Percentiles rank a stretch among this genome's conserved stretches.
Conservation (phyloP, 1,140 invertebrate species). For the Monomorium pharaonis region DNA sequence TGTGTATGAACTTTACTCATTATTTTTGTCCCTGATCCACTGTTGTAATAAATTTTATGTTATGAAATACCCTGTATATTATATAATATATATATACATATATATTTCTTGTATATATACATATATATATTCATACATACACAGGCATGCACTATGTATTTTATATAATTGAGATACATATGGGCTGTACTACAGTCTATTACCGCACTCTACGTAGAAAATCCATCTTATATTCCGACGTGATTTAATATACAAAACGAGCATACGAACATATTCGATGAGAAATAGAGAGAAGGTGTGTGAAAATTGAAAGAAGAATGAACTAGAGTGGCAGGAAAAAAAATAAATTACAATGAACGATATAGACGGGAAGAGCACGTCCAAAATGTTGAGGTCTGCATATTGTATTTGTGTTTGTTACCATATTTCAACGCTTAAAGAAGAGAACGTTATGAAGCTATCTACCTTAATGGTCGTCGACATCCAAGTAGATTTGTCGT, state of each 20-base stretch:
- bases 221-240: conserved; percentile 4
- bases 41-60: too few relatives aligned
- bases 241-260: neutral
- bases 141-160: neutral
- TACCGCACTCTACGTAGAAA: neutral
- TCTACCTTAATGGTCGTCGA: conserved; percentile 5
- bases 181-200: neutral
- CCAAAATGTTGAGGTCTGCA: neutral
- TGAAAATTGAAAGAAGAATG: neutral
- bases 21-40: too few relatives aligned
- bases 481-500: conserved; percentile 19
- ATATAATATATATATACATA: neutral
- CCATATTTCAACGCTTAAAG: neutral
- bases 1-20: too few relatives aligned
- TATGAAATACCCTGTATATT: neutral
- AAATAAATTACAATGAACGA: neutral
- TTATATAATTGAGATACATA: conserved; percentile 15
- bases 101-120: neutral
- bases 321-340: neutral
- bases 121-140: neutral
- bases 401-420: neutral
- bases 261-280: neutral
- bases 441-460: conserved; percentile 1
- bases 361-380: neutral
- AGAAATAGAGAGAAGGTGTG: conserved; percentile 1